Evolutionary conservation across 2,888 invertebrate species (phyloP).

Genomic region (Agrotis puta): DNA sequence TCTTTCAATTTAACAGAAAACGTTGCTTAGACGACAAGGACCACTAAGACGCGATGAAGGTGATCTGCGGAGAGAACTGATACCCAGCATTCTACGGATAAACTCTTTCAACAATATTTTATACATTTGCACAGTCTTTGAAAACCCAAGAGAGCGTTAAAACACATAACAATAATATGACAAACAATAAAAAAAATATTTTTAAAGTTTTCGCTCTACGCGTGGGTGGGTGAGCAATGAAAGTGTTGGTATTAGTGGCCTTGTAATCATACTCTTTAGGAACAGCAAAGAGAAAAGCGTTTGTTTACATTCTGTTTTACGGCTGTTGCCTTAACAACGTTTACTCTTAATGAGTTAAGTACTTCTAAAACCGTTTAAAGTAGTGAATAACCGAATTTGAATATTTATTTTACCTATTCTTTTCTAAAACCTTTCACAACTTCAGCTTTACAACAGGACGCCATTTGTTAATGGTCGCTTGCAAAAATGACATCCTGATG

Average conservation of each 20-base stretch:
- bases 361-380: neutral
- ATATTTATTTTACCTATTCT: neutral
- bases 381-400: neutral
- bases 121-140: neutral
- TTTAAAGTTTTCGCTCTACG: conserved; percentile 34
- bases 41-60: no score
- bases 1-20: neutral
- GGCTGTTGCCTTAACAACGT: conserved; percentile 2
- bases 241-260: conserved; percentile 29
- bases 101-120: neutral
- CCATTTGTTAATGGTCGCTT: no score
- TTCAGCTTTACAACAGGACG: no score
- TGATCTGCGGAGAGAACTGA: no score
- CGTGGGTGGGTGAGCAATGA: conserved; percentile 45
- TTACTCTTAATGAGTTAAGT: conserved; percentile 25
- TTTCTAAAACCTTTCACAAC: neutral
- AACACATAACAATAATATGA: conserved; percentile 37
- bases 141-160: conserved; percentile 41
- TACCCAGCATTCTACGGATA: neutral
- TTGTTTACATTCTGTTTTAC: conserved; percentile 25
- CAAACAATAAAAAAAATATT: conserved; percentile 16
- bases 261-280: conserved; percentile 5
- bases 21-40: neutral
- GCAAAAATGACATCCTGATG: no score
- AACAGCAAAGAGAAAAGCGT: conserved; percentile 34